Conservation (phyloP, 2,113 vertebrate species). For the Heloderma charlesbogerti region DNA sequence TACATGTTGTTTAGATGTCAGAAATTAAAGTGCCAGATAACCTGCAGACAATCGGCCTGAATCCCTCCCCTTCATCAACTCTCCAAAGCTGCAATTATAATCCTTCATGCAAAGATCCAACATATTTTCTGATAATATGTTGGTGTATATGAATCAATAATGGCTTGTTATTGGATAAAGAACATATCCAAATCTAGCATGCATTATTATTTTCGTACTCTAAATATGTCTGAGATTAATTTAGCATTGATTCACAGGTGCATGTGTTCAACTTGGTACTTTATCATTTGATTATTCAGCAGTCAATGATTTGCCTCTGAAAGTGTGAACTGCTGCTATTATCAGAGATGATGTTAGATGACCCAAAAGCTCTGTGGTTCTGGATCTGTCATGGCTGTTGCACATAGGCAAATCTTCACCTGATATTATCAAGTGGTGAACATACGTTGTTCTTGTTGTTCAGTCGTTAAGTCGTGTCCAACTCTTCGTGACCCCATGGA, state of each 20-base stretch:
- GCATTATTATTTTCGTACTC: background rate
- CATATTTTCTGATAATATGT: constrained; percentile 21
- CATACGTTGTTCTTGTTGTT: too few relatives aligned
- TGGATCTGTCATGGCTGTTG: background rate
- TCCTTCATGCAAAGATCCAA: constrained; percentile 27
- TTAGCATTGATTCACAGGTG: background rate
- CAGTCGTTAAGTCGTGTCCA: too few relatives aligned
- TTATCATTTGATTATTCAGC: background rate
- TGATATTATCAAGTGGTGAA: background rate
- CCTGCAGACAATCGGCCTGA: constrained; percentile 58
- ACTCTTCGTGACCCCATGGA: too few relatives aligned
- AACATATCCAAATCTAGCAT: background rate
- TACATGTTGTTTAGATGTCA: constrained; percentile 79
- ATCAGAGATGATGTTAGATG: background rate
- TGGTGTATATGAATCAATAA: background rate
- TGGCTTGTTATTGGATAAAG: background rate
- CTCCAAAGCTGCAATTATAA: constrained; percentile 42
- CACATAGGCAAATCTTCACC: background rate
- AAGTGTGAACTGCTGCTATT: background rate
- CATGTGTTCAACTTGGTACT: background rate
- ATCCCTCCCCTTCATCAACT: background rate
- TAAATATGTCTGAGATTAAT: background rate
- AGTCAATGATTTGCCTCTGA: background rate
- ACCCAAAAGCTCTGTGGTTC: background rate
- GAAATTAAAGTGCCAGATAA: constrained; percentile 64